Percentiles rank a stretch among this genome's conserved stretches.
Conservation (phyloP, 2,797 vertebrate species). For the Thalassophryne amazonica region DNA sequence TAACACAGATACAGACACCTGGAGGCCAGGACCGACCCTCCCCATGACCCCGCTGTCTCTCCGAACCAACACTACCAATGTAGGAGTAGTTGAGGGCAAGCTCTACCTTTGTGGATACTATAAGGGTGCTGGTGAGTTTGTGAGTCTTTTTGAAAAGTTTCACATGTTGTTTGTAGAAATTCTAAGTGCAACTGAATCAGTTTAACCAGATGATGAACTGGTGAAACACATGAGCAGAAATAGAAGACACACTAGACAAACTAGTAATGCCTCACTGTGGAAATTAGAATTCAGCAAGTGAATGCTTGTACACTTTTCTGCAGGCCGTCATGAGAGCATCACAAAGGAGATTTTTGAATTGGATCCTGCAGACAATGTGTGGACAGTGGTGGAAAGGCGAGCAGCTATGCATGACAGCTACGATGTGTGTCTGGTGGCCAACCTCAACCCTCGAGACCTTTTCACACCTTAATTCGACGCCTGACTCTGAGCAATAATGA, state of each 20-base stretch:
- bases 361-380: conserved; percentile 85
- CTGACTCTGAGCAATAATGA: conserved; percentile 15
- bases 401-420: conserved; percentile 89
- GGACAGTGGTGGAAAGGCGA: conserved; percentile 82
- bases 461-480: conserved; percentile 69
- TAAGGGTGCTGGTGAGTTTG: conserved; percentile 83
- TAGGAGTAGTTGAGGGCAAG: conserved; percentile 80
- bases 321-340: conserved; percentile 90
- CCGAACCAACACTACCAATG: conserved; percentile 78
- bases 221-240: neutral
- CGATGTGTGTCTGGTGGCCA: conserved; percentile 87
- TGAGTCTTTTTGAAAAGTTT: neutral
- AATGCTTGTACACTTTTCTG: conserved; percentile 39
- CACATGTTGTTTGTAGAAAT: neutral
- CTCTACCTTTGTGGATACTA: conserved; percentile 89
- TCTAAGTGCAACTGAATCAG: neutral
- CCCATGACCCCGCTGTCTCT: conserved; percentile 83
- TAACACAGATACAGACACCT: conserved; percentile 85
- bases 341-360: conserved; percentile 87
- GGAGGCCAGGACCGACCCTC: conserved; percentile 83
- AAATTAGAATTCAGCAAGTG: conserved; percentile 29
- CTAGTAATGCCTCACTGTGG: no score
- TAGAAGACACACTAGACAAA: neutral
- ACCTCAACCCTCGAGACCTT: conserved; percentile 87
- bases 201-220: neutral